A percentile compares a stretch with the other conserved stretches of the same genome.
Evolutionary conservation across 2,888 invertebrate genomes (phyloP).

Genomic region (Meteorus colon): DNA sequence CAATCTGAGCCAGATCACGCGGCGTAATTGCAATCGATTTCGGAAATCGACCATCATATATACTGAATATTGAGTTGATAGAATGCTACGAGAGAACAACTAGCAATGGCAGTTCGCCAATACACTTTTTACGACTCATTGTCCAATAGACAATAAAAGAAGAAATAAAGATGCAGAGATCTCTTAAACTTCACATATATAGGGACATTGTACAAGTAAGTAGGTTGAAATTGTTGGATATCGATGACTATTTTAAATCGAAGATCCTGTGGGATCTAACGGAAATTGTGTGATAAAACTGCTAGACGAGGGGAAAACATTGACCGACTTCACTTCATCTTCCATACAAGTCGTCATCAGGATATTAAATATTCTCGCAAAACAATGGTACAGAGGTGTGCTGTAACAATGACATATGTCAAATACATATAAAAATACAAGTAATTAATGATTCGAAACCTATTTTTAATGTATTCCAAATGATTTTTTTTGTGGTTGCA

Average conservation of each 20-base stretch:
- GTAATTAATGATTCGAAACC: no score
- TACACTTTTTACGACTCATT: conserved; percentile 19
- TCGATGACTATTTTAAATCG: background rate
- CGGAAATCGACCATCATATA: background rate
- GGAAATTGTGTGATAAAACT: background rate
- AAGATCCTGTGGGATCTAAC: background rate
- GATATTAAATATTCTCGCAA: background rate
- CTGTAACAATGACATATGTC: no score
- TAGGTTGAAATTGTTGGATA: background rate
- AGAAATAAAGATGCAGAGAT: background rate
- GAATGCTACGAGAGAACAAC: background rate
- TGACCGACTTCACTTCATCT: background rate
- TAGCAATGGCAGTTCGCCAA: background rate
- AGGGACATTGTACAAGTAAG: background rate
- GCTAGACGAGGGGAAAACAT: background rate
- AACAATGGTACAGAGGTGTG: no score
- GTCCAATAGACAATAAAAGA: background rate
- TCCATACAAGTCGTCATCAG: background rate
- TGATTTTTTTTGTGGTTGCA: no score
- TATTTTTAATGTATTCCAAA: no score
- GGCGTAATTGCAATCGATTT: conserved; percentile 16
- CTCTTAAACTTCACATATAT: background rate
- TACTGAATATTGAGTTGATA: background rate
- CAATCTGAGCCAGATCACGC: conserved; percentile 11
- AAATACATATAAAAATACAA: no score